Percentiles rank a stretch among this genome's conserved stretches.
phyloP scores from a whole-genome alignment of 2,888 invertebrate species.

The Mythimna pallens region DNA sequence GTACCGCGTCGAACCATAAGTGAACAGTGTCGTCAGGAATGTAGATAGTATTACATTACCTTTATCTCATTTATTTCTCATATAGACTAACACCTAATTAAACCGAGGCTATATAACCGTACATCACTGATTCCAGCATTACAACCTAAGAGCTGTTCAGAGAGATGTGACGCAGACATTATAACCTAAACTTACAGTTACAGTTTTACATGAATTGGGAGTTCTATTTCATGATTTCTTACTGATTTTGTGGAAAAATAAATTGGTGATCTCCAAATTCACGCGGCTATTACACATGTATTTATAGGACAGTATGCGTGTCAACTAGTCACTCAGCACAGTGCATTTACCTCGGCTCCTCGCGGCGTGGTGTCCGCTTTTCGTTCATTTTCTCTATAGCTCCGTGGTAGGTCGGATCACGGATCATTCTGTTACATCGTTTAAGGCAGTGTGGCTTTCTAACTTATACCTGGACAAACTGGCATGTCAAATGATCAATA shows the following conservation, averaged over 20 bases:
- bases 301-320: constrained; percentile 63
- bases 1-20: constrained; percentile 70
- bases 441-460: constrained; percentile 88
- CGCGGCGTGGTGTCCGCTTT: constrained; percentile 79
- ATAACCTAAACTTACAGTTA: constrained; percentile 65
- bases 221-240: constrained; percentile 58
- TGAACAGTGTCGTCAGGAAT: constrained; percentile 85
- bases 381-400: constrained; percentile 79
- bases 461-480: constrained; percentile 88
- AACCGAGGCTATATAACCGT: constrained; percentile 75
- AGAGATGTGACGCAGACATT: constrained; percentile 66
- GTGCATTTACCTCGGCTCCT: constrained; percentile 88
- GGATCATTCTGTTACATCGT: constrained; percentile 81
- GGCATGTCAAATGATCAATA: constrained; percentile 83
- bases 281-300: constrained; percentile 68
- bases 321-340: constrained; percentile 81
- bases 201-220: constrained; percentile 61
- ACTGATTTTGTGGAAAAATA: constrained; percentile 49
- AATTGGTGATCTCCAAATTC: constrained; percentile 61
- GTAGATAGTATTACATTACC: constrained; percentile 84
- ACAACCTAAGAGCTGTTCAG: constrained; percentile 76
- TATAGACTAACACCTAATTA: constrained; percentile 79
- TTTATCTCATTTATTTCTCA: constrained; percentile 71
- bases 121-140: constrained; percentile 64
- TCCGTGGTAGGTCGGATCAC: constrained; percentile 81